These are phyloP conservation scores for Paradoxurus hermaphroditus DNA, from an alignment of 2,113 vertebrate genomes.

Conservation along the genomic window DNA sequence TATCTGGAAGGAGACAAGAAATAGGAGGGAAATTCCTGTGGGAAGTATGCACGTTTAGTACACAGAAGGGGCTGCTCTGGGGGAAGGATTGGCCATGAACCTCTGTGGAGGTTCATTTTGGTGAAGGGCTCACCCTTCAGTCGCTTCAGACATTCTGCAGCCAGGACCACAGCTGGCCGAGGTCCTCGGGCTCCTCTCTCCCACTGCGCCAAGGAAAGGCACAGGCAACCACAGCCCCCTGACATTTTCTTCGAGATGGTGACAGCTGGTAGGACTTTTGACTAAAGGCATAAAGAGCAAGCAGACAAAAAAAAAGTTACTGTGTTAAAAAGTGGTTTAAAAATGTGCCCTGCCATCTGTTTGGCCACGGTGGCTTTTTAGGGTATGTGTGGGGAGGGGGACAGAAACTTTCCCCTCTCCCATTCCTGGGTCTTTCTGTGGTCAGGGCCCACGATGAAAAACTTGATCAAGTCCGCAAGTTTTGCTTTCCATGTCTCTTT, in stretches of 20 bases:
- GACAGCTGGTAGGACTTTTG: slow-evolving; percentile 77
- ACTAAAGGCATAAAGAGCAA: slow-evolving; percentile 77
- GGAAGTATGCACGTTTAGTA: background rate
- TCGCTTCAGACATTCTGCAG: background rate
- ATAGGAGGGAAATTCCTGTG: background rate
- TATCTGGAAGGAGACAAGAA: background rate
- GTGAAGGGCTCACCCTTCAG: background rate
- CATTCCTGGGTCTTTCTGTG: background rate
- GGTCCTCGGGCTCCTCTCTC: background rate
- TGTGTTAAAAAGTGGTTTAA: slow-evolving; percentile 71
- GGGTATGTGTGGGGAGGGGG: background rate
- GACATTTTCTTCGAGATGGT: slow-evolving; percentile 71
- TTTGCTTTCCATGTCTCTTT: background rate
- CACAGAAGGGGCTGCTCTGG: background rate
- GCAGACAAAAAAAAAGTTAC: slow-evolving; percentile 47
- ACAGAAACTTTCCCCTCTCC: slow-evolving; percentile 22
- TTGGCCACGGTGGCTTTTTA: slow-evolving; percentile 30
- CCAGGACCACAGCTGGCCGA: background rate
- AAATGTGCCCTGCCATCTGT: slow-evolving; percentile 73
- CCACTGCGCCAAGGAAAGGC: background rate
- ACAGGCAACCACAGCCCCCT: slow-evolving; percentile 40
- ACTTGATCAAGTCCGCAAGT: background rate
- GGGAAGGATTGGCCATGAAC: background rate
- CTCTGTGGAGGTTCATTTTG: background rate
- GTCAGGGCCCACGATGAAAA: background rate